Evolutionary conservation across 2,113 vertebrate genomes (phyloP).

Genomic region (Astatotilapia flaviijosephi): DNA sequence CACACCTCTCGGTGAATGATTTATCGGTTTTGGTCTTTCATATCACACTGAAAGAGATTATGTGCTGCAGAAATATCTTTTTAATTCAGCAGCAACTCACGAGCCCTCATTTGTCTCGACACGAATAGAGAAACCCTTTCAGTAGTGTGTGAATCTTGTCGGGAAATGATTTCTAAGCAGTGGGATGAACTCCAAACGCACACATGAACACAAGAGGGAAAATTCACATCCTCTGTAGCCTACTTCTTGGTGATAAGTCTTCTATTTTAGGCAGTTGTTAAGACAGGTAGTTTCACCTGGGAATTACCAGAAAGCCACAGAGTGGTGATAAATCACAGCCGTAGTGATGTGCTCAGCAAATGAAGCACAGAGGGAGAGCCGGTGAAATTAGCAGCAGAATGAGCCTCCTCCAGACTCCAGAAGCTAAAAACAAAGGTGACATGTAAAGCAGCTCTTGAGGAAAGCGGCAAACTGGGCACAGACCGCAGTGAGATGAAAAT

Average conservation of each 20-base stretch:
- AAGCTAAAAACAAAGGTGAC: not conserved
- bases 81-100: not conserved
- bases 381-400: not conserved
- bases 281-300: slow-evolving; percentile 40
- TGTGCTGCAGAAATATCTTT: not conserved
- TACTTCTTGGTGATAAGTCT: slow-evolving; percentile 14
- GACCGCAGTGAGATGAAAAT: not conserved
- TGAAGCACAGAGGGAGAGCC: not conserved
- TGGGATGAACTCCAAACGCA: not conserved
- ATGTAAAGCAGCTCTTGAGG: not conserved
- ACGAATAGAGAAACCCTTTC: not conserved
- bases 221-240: not conserved
- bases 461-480: not conserved
- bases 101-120: not conserved
- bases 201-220: not conserved
- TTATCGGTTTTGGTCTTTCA: not conserved
- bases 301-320: slow-evolving; percentile 20
- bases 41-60: not conserved
- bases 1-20: not conserved
- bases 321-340: slow-evolving; percentile 28
- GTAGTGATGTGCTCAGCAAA: not conserved
- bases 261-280: slow-evolving; percentile 29
- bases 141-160: not conserved
- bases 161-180: not conserved
- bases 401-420: not conserved